These are phyloP conservation scores for Ylistrum balloti DNA, from an alignment of 1,140 invertebrate genomes.

Conservation along the genomic window DNA sequence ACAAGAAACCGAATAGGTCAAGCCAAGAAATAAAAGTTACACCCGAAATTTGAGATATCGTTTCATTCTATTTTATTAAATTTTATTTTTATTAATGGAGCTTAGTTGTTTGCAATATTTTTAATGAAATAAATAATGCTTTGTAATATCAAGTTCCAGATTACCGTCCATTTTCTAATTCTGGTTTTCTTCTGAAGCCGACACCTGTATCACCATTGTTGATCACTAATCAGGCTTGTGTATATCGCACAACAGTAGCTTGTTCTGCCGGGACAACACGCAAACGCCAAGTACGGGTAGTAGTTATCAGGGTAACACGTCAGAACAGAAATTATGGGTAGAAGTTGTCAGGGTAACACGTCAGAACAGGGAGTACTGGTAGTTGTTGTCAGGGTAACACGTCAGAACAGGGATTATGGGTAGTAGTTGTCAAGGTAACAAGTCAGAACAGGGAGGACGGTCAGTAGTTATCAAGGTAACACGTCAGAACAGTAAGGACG, in stretches of 20 bases:
- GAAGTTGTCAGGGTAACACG: too few relatives aligned
- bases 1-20: too few relatives aligned
- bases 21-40: not conserved
- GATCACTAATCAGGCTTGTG: not conserved
- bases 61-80: not conserved
- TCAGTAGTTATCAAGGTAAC: too few relatives aligned
- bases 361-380: too few relatives aligned
- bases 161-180: not conserved
- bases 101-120: not conserved
- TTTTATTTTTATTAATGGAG: not conserved
- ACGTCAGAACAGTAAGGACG: too few relatives aligned
- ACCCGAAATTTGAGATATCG: conserved; percentile 8
- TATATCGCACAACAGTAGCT: not conserved
- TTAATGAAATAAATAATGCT: not conserved
- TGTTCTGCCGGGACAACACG: not conserved
- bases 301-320: too few relatives aligned
- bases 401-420: too few relatives aligned
- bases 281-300: too few relatives aligned
- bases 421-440: too few relatives aligned
- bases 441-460: too few relatives aligned
- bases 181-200: not conserved
- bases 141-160: not conserved
- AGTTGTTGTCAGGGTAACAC: too few relatives aligned
- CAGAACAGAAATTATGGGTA: too few relatives aligned
- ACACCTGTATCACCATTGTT: conserved; percentile 31